phyloP scores from a whole-genome alignment of 2,113 vertebrate species.

The Neodontobutis hainanensis region DNA sequence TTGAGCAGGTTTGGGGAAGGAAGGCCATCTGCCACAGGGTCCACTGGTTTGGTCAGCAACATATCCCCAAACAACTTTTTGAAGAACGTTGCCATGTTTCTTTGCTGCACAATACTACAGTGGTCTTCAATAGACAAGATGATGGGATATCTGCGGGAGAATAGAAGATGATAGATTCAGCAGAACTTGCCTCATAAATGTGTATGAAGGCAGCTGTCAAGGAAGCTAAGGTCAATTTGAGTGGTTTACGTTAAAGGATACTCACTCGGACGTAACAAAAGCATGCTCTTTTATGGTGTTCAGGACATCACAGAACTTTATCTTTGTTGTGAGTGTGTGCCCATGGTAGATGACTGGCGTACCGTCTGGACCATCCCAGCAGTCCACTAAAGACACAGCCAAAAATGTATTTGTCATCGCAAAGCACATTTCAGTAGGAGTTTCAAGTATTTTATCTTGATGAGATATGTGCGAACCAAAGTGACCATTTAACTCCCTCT shows the following conservation, averaged over 20 bases:
- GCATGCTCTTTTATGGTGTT: conserved; percentile 97
- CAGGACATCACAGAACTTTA: conserved; percentile 94
- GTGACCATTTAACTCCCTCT: background rate
- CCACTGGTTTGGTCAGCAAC: conserved; percentile 94
- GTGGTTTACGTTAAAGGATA: conserved; percentile 18
- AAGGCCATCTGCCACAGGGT: conserved; percentile 91
- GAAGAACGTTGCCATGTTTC: conserved; percentile 94
- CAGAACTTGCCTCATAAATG: background rate
- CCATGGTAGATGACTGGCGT: conserved; percentile 99
- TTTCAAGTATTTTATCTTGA: conserved; percentile 3
- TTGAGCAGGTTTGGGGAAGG: conserved; percentile 97
- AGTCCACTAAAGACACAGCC: conserved; percentile 86
- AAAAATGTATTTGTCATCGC: background rate
- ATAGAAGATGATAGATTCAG: background rate
- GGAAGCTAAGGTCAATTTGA: background rate
- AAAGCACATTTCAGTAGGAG: background rate
- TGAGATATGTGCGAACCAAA: background rate
- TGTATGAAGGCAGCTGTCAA: background rate
- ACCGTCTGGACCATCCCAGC: conserved; percentile 97
- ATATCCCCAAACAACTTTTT: conserved; percentile 97
- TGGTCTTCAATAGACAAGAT: conserved; percentile 98
- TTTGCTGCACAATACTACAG: conserved; percentile 98
- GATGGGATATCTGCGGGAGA: conserved; percentile 84
- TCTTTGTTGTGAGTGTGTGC: conserved; percentile 98
- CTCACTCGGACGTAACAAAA: conserved; percentile 97